Percentiles rank a stretch among this genome's conserved stretches.
phyloP scores from a whole-genome alignment of 1,140 invertebrate genomes.

The Cyclina sinensis region DNA sequence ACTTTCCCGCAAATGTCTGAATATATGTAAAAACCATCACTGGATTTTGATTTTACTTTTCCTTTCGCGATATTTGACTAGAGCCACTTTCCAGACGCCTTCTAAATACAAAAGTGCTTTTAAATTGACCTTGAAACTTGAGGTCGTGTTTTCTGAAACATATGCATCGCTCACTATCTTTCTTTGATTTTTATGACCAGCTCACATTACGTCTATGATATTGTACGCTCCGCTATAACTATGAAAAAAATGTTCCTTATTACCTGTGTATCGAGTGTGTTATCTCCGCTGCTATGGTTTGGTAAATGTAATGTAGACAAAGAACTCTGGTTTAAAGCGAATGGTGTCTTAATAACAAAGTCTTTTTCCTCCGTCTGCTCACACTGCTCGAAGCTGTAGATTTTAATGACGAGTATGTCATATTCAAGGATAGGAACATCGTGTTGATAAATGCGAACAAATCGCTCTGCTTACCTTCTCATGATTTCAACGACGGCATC shows the following conservation, averaged over 20 bases:
- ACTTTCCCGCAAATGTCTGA: conserved; percentile 21
- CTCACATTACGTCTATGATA: too few species aligned
- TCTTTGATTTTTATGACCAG: too few species aligned
- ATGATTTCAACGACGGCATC: not conserved
- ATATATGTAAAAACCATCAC: conserved; percentile 10
- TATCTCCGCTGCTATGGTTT: too few species aligned
- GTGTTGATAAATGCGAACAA: not conserved
- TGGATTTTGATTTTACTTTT: not conserved
- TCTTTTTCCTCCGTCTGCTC: not conserved
- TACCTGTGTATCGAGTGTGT: too few species aligned
- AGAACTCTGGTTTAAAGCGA: too few species aligned
- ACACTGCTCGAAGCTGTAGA: not conserved
- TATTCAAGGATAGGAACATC: not conserved
- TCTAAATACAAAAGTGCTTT: not conserved
- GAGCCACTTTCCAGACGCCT: conserved; percentile 16
- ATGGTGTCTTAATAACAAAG: too few species aligned
- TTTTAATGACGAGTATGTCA: not conserved
- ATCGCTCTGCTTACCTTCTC: not conserved
- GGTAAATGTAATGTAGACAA: too few species aligned
- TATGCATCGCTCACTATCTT: not conserved
- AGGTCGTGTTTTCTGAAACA: not conserved
- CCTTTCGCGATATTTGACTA: conserved; percentile 1
- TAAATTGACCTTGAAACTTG: not conserved
- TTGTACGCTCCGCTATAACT: too few species aligned
- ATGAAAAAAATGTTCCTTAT: too few species aligned